Percentiles rank a stretch among this genome's conserved stretches.
Conservation (phyloP, 2,797 vertebrate species). For the Rhynchonycteris naso region DNA sequence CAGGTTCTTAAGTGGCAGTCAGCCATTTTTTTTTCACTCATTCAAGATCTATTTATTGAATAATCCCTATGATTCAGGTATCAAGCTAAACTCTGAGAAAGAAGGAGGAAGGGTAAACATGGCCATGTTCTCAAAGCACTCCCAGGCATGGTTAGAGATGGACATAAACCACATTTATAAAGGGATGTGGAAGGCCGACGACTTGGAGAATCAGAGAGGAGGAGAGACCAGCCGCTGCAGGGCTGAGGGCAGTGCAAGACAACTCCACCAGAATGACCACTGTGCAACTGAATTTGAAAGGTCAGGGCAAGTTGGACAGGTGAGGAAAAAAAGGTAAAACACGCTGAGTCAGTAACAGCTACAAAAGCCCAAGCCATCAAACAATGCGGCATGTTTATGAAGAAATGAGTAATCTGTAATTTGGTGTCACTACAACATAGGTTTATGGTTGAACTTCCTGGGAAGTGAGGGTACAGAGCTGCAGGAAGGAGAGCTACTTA, state of each 20-base stretch:
- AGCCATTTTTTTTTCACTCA: neutral
- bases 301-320: neutral
- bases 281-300: neutral
- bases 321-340: neutral
- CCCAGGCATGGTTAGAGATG: neutral
- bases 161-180: neutral
- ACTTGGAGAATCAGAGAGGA: neutral
- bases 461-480: neutral
- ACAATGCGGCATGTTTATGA: neutral
- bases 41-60: neutral
- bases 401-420: neutral
- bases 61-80: neutral
- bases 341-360: neutral
- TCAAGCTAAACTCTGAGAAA: neutral
- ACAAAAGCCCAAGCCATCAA: neutral
- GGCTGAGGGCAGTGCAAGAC: neutral
- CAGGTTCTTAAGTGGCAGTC: neutral
- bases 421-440: neutral
- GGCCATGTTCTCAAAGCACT: neutral
- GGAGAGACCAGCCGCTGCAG: neutral
- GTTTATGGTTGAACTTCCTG: neutral
- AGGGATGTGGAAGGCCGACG: neutral
- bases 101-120: neutral
- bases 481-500: neutral
- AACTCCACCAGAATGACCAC: neutral